Evolutionary conservation across 37 sponge, comb jelly and placozoan genomes (phyloP).

Genomic region (Dysidea cf. avara): DNA sequence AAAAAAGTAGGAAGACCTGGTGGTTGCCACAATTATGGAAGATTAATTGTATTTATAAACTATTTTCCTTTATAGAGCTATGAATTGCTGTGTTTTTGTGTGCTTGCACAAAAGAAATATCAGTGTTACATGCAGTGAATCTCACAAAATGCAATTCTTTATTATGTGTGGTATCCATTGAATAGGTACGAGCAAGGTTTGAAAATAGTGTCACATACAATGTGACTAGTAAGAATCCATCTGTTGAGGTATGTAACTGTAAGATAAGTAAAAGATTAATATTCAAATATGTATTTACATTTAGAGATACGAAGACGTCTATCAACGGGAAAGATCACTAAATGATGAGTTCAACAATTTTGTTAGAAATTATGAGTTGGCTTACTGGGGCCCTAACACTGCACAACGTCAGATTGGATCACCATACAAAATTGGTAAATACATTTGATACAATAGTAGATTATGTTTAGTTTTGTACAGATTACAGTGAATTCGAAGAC

Average conservation of each 20-base stretch:
- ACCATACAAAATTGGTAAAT: neutral
- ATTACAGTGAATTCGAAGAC: conserved; percentile 45
- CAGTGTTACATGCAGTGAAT: too few relatives aligned
- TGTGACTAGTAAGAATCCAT: neutral
- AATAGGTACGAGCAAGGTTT: neutral
- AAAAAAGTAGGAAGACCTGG: too few relatives aligned
- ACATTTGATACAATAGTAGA: neutral
- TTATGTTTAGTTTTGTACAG: conserved; percentile 5
- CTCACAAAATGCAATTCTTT: too few relatives aligned
- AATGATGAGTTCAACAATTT: conserved; percentile 51
- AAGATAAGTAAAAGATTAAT: neutral
- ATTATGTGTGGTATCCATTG: too few relatives aligned
- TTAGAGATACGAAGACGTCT: neutral
- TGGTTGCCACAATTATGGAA: too few relatives aligned
- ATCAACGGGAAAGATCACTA: conserved; percentile 30
- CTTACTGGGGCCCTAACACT: conserved; percentile 60
- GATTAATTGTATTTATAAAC: too few relatives aligned
- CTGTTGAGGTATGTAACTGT: neutral
- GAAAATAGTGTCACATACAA: neutral
- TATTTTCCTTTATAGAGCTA: too few relatives aligned
- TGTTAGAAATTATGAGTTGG: conserved; percentile 26
- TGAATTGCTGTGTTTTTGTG: too few relatives aligned
- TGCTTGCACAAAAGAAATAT: too few relatives aligned
- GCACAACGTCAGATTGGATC: conserved; percentile 18
- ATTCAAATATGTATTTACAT: neutral